Conservation (phyloP, 2,113 vertebrate genomes). For the Gymnobelideus leadbeateri region DNA sequence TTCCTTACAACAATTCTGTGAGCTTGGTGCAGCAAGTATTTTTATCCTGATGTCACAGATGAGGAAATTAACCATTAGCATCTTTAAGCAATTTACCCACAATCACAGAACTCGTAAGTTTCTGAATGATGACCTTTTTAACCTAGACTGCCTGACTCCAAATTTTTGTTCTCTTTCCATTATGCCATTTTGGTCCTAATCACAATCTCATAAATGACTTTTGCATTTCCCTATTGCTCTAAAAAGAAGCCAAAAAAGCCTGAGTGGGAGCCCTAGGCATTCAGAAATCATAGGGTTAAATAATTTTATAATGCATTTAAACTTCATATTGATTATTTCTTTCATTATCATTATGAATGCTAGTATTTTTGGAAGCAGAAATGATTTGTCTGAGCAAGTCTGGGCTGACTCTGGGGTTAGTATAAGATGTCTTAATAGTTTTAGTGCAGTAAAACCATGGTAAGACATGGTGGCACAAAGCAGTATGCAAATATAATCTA, state of each 20-base stretch:
- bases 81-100: not conserved
- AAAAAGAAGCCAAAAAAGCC: not conserved
- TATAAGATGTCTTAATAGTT: not conserved
- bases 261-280: not conserved
- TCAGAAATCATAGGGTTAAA: not conserved
- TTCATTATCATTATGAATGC: not conserved
- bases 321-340: not conserved
- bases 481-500: not conserved
- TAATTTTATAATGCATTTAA: not conserved
- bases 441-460: not conserved
- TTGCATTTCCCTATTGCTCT: not conserved
- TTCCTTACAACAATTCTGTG: not conserved
- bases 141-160: not conserved
- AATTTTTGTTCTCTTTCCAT: not conserved
- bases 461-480: not conserved
- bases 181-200: not conserved
- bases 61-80: not conserved
- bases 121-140: not conserved
- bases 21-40: not conserved
- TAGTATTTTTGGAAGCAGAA: not conserved
- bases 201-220: not conserved
- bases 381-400: not conserved
- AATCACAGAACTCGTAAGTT: not conserved
- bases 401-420: not conserved
- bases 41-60: not conserved